These are phyloP conservation scores for Stenodera caucasica DNA, from an alignment of 2,888 invertebrate genomes.

Conservation along the genomic window DNA sequence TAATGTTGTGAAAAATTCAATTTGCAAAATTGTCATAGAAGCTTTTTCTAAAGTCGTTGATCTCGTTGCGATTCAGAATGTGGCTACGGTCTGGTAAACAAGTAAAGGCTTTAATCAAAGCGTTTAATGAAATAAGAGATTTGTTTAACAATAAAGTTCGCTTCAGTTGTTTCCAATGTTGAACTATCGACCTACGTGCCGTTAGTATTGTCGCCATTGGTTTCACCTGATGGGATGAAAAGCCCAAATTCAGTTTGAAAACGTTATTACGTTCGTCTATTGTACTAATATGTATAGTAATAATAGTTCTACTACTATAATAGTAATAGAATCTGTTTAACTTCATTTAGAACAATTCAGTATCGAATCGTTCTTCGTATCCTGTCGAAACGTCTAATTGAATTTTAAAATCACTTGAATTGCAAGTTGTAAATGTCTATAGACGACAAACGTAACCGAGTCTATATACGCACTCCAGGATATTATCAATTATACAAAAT, in stretches of 20 bases:
- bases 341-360: constrained; percentile 9
- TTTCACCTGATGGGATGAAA: not conserved
- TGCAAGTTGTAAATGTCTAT: not conserved
- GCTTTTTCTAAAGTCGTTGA: constrained; percentile 23
- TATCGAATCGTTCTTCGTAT: not conserved
- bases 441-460: not conserved
- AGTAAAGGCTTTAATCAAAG: constrained; percentile 52
- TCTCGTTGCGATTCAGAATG: constrained; percentile 30
- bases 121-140: constrained; percentile 53
- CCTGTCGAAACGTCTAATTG: constrained; percentile 4
- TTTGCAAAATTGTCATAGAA: not conserved
- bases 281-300: not conserved
- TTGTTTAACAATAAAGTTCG: constrained; percentile 51
- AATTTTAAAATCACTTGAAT: constrained; percentile 11
- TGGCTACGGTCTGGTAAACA: constrained; percentile 50
- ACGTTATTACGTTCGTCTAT: not conserved
- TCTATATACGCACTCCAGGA: not conserved
- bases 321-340: not conserved
- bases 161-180: constrained; percentile 43
- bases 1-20: not conserved
- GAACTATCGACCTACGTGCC: constrained; percentile 36
- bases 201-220: constrained; percentile 19
- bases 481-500: constrained; percentile 12
- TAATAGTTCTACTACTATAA: not conserved
- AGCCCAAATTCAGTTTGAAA: not conserved